Evolutionary conservation across 2,888 invertebrate species (phyloP).

Genomic region (Athripsodes cinereus): DNA sequence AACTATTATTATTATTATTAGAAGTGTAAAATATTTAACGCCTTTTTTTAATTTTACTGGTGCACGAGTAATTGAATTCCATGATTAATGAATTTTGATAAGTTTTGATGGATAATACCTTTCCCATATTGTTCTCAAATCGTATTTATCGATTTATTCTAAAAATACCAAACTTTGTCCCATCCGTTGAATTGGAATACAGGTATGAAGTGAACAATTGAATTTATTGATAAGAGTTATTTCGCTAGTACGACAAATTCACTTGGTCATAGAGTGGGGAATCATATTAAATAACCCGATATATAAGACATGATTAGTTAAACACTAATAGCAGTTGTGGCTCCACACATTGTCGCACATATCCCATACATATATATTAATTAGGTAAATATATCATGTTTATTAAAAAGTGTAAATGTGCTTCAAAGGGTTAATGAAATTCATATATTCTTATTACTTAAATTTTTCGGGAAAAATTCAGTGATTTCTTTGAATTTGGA

Average conservation of each 20-base stretch:
- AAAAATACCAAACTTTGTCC: too few relatives aligned
- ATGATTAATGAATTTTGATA: too few relatives aligned
- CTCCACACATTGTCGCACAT: neutral
- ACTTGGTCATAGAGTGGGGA: neutral
- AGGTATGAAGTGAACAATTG: too few relatives aligned
- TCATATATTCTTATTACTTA: neutral
- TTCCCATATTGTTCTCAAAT: too few relatives aligned
- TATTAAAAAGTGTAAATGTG: neutral
- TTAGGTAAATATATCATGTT: neutral
- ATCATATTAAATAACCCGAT: neutral
- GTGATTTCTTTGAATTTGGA: neutral
- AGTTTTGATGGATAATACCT: too few relatives aligned
- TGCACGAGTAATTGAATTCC: too few relatives aligned
- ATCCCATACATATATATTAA: neutral
- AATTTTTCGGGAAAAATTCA: neutral
- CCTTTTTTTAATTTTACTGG: too few relatives aligned
- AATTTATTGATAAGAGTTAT: too few relatives aligned
- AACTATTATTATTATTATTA: too few relatives aligned
- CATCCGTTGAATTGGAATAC: too few relatives aligned
- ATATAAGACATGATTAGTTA: neutral
- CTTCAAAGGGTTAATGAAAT: neutral
- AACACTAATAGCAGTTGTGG: neutral
- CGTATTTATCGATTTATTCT: too few relatives aligned
- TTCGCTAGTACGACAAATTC: neutral
- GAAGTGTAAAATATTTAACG: too few relatives aligned